Percentiles rank a stretch among this genome's conserved stretches.
Conservation (phyloP, 2,888 invertebrate species). For the Allacma fusca region DNA sequence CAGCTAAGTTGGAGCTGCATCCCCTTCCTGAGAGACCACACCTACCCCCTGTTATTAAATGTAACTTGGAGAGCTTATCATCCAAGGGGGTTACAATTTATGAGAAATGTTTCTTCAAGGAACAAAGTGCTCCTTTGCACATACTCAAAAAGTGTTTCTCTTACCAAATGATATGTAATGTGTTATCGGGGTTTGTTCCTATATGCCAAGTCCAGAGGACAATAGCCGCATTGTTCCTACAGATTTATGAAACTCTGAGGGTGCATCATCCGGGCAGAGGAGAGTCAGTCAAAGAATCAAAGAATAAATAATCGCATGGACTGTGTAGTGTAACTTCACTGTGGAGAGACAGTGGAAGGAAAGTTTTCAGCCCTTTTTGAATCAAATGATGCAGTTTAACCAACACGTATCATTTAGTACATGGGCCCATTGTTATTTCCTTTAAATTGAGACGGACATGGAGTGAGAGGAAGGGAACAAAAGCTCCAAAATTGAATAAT, state of each 20-base stretch:
- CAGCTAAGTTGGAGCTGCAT: too few relatives aligned
- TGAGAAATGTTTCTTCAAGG: too few relatives aligned
- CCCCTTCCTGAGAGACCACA: too few relatives aligned
- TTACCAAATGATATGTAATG: too few relatives aligned
- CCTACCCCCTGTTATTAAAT: neutral
- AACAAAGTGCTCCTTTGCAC: too few relatives aligned
- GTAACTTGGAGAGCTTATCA: constrained; percentile 2
- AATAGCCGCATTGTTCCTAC: constrained; percentile 23
- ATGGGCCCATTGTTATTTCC: neutral
- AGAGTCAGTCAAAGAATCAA: neutral
- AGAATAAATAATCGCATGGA: neutral
- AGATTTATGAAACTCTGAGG: constrained; percentile 6
- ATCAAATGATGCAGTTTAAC: neutral
- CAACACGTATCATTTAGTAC: constrained; percentile 9
- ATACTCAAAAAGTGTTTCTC: too few relatives aligned
- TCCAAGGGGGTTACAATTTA: too few relatives aligned
- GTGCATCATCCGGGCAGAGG: neutral
- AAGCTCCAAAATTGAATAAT: constrained; percentile 18
- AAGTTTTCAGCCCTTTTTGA: neutral
- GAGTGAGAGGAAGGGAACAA: constrained; percentile 21
- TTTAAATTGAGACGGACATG: constrained; percentile 10
- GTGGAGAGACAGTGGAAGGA: too few relatives aligned
- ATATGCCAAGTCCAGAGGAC: neutral
- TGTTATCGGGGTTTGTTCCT: too few relatives aligned
- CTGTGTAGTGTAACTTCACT: neutral